Base-by-base conservation (phyloP, 2,888 invertebrate species). In the Zhuqinia jingwanae region DNA sequence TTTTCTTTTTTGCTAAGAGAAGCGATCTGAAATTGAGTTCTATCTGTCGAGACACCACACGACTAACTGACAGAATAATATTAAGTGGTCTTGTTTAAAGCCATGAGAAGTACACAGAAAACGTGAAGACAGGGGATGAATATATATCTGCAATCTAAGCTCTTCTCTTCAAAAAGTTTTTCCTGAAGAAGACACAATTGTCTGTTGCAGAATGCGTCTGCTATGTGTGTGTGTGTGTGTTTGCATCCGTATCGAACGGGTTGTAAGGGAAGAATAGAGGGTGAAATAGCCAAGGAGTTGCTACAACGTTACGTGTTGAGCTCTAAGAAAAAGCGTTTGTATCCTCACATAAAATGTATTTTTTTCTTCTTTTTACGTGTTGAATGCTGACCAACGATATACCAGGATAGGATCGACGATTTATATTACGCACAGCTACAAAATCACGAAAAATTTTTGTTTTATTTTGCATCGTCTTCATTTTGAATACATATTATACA, bases 11-110 rank as follows among this genome's bases (percentile, higher is more conserved):
- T 36, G 3, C 36, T 36, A 10, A 25, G 76, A 78, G 70, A 78
- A 68, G 53, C 6, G 68, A 22, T 50, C 27, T 80, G 58, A 73
- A 58, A 82, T 53, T 75, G 87, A 83, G 78, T 86, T 81, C 77
- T 87, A 53, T 81, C 77, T 78, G 68, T 60, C 70, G 82, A 82
- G 81, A 58, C 82, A 82, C 68, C 68, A 78, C 56, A 76, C 73
- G 87, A 87, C 87, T 87, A 82, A 87, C 87, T 87, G 87, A 60
- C 86, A 60, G 87, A 87, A 60, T 68, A 82, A 30, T 58, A 78
- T 83, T 87, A 83, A 83, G 79, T 82, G 53, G 77, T 83, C 87
- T 87, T 73, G 82, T 87, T 87, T 82, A 83, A 87, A 87, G 82
- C 65, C 78, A 47, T 25, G 70, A 84, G 70, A 84, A 68, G 84